Conservation (phyloP, 2,113 vertebrate species). For the Hylia prasina region DNA sequence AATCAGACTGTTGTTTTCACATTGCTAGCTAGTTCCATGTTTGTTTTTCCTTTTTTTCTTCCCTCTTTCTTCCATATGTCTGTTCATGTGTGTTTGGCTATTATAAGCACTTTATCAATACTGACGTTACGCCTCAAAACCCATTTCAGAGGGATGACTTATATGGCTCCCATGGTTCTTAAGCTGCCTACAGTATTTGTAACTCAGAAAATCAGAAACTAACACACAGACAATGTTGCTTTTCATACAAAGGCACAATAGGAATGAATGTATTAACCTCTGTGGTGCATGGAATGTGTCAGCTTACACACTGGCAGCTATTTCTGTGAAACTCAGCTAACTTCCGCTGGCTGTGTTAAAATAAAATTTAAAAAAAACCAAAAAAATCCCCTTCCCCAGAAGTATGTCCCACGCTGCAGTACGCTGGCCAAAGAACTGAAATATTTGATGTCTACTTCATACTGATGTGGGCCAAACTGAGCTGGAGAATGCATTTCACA, state of each 20-base stretch:
- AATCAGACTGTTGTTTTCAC: background rate
- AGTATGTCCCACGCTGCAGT: background rate
- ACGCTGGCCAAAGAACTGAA: background rate
- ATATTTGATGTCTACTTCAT: conserved; percentile 3
- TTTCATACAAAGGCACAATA: conserved; percentile 55
- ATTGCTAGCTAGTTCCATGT: background rate
- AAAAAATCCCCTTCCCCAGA: background rate
- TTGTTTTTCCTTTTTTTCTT: background rate
- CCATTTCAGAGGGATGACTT: conserved; percentile 34
- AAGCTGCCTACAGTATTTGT: conserved; percentile 30
- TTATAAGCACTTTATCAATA: conserved; percentile 4
- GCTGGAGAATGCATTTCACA: background rate
- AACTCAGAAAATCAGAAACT: conserved; percentile 55
- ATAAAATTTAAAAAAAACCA: background rate
- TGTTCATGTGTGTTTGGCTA: background rate
- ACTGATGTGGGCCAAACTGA: background rate
- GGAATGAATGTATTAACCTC: conserved; percentile 65
- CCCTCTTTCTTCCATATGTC: background rate
- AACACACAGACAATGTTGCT: conserved; percentile 20
- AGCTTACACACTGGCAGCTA: conserved; percentile 58
- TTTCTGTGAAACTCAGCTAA: conserved; percentile 49
- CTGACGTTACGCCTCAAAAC: background rate
- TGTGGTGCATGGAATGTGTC: conserved; percentile 55
- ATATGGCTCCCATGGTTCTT: conserved; percentile 8
- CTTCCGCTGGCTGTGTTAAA: conserved; percentile 41